Evolutionary conservation across 2,797 vertebrate species (phyloP), one percentile per base, ranked within the genome.

Genomic region (Pipistrellus pipistrellus): DNA sequence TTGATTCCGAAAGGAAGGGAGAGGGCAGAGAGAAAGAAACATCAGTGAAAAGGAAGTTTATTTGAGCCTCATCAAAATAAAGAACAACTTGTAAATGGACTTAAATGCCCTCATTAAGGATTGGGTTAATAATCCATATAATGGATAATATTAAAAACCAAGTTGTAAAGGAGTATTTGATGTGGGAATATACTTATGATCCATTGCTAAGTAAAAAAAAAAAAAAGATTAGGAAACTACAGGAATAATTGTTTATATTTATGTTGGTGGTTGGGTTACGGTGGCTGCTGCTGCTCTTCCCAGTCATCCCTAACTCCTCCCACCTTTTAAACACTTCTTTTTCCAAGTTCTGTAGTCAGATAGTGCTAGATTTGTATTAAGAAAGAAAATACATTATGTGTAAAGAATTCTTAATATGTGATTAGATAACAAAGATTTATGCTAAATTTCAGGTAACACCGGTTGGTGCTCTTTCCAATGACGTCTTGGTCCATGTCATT

Each of bases 401-500:
- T 83, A 59, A 3, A 38, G 76, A 85, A 59, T 81, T 93, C 48
- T 89, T 38, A 68, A 0, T 83, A 44, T 78, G 66, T 80, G 35
- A 75, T 91, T 53, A 62, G 59, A 72, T 95, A 75, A 96, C 64
- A 76, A 30, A 12, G 66, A 35, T 75, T 76, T 92, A 69, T 77
- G 12, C 32, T 97, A n/a, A 94, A 95, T 97, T 97, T 11, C 62
- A 99, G 99, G 99, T 99, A 91, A 99, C 99, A 3, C 99, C 99
- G 0, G 99, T 99, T 93, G 99, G 99, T 92, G 99, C 99, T 44
- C 98, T 99, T 96, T 99, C 99, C 98, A 99, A 98, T 59, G 99
- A 99, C n/a, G 96, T 99, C 99, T 2, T 99, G 99, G 99, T 99
- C 99, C 48, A 99, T 99, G 99, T 99, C 99, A 57, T 99, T 99